Evolutionary conservation across 2,888 invertebrate species (phyloP).

Genomic region (Podabrus alpinus): DNA sequence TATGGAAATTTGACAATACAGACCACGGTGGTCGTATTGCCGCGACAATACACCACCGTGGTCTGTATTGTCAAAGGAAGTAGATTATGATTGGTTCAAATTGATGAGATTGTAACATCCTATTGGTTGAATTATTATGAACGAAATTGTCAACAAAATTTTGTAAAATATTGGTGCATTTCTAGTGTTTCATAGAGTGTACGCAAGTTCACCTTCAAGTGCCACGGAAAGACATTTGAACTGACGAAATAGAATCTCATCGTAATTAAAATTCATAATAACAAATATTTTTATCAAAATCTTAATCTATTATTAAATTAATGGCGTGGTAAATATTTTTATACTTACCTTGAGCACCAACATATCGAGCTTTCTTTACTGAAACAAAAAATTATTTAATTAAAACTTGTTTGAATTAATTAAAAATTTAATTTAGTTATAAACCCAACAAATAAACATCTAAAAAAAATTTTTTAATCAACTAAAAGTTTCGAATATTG

Average conservation of each 20-base stretch:
- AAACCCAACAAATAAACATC: neutral
- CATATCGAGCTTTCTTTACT: constrained; percentile 89
- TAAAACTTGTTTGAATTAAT: neutral
- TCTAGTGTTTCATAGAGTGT: neutral
- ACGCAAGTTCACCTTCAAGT: neutral
- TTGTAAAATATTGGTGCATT: too few relatives aligned
- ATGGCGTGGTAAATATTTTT: neutral
- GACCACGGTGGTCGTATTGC: too few relatives aligned
- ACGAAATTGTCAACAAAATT: too few relatives aligned
- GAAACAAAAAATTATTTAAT: constrained; percentile 61
- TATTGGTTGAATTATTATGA: too few relatives aligned
- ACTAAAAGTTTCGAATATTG: neutral
- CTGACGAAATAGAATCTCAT: neutral
- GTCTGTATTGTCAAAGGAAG: too few relatives aligned
- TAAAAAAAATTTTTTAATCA: neutral
- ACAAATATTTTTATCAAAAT: neutral
- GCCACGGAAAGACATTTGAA: neutral
- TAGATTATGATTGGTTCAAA: too few relatives aligned
- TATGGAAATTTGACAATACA: too few relatives aligned
- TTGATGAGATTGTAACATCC: too few relatives aligned
- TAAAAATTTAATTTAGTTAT: neutral
- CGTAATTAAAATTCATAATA: neutral
- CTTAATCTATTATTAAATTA: neutral
- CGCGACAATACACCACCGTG: too few relatives aligned
- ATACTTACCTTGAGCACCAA: constrained; percentile 79